A percentile compares a stretch with the other conserved stretches of the same genome.
Evolutionary conservation across 2,888 invertebrate species (phyloP).

Genomic region (Lysandra bellargus): DNA sequence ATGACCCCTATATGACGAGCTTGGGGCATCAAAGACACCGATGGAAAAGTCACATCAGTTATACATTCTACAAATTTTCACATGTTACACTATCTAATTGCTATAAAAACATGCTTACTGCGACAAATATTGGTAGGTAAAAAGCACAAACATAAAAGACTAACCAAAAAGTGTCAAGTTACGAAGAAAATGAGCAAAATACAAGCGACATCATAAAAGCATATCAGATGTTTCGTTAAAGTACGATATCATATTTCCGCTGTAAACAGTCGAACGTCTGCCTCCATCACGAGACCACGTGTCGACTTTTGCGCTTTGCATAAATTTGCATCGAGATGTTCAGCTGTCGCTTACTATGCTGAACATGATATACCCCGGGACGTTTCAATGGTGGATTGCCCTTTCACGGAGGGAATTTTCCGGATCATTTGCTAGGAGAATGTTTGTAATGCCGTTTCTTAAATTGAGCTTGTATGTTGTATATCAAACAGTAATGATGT

Average conservation of each 20-base stretch:
- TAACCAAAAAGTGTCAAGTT: slow-evolving; percentile 5
- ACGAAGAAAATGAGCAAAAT: slow-evolving; percentile 13
- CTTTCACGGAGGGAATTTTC: slow-evolving; percentile 1
- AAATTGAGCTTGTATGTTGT: background rate
- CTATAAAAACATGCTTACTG: background rate
- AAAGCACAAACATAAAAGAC: background rate
- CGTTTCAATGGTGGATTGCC: slow-evolving; percentile 21
- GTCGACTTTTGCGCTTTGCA: slow-evolving; percentile 74
- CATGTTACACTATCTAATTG: background rate
- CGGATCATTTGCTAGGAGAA: background rate
- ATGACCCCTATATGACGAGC: no score
- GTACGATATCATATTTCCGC: slow-evolving; percentile 27
- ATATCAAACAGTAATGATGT: background rate
- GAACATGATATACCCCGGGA: slow-evolving; percentile 47
- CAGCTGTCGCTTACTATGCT: slow-evolving; percentile 45
- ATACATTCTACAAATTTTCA: no score
- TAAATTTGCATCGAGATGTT: slow-evolving; percentile 73
- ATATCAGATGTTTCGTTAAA: slow-evolving; percentile 26
- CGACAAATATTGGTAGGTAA: background rate
- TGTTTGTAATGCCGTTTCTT: background rate
- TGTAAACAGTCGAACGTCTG: slow-evolving; percentile 40
- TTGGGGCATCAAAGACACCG: no score
- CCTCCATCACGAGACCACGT: slow-evolving; percentile 60
- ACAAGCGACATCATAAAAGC: slow-evolving; percentile 25
- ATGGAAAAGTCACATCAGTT: no score